A percentile compares a stretch with the other conserved stretches of the same genome.
These are phyloP conservation scores for Drosophila recens DNA, from an alignment of 2,888 invertebrate species.

Conservation along the genomic window DNA sequence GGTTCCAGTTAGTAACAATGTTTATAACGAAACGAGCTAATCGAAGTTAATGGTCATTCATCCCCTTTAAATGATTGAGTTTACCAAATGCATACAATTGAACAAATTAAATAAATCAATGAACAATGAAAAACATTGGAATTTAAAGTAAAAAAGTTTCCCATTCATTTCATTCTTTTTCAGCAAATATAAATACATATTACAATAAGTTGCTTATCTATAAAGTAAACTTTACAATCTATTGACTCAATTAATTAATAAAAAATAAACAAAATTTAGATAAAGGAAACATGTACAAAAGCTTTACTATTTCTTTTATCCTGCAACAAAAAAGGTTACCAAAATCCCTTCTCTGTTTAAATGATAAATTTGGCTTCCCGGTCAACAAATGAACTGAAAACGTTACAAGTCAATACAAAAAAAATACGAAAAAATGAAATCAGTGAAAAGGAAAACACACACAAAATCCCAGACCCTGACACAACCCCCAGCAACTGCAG, in stretches of 20 bases:
- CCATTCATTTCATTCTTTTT: too few relatives aligned
- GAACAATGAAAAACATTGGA: neutral
- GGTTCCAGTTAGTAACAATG: slow-evolving; percentile 18
- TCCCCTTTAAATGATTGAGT: slow-evolving; percentile 1
- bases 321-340: neutral
- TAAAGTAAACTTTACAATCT: too few relatives aligned
- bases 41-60: slow-evolving; percentile 25
- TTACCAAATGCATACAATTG: neutral
- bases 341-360: neutral
- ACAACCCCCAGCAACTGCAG: slow-evolving; percentile 15
- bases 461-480: slow-evolving; percentile 14
- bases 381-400: slow-evolving; percentile 61
- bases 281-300: neutral
- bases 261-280: too few relatives aligned
- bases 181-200: too few relatives aligned
- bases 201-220: too few relatives aligned
- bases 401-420: slow-evolving; percentile 30
- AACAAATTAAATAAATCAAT: neutral
- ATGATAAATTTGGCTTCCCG: slow-evolving; percentile 14
- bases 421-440: slow-evolving; percentile 37
- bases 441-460: slow-evolving; percentile 60
- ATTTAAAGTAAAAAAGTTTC: neutral
- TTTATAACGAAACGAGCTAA: slow-evolving; percentile 40
- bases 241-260: too few relatives aligned
- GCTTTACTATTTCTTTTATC: neutral